Base-by-base conservation (phyloP, 2,113 vertebrate species). In the Maccullochella peelii region DNA sequence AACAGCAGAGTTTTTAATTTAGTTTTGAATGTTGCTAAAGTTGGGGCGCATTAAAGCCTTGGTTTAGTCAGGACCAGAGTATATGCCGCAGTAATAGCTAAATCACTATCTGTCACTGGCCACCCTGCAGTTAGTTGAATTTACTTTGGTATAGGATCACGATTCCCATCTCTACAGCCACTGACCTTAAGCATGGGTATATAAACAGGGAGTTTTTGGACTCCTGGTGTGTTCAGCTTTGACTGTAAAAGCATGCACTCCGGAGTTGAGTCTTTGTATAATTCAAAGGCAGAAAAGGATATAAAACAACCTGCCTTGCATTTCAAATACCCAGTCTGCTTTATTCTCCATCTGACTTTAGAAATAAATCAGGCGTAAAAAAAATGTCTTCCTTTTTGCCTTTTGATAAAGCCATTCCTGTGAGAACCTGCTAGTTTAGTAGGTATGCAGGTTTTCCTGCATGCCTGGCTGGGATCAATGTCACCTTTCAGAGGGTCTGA, bases 401-500 rank as follows among this genome's bases (percentile, higher is more conserved):
- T 36, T 78, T 83, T 86, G 70, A 91, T 89, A 71, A 86, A 91
- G 72, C 65, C 47, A 61, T 86, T 79, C 79, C 84, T 90, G 77
- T 83, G 82, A 78, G 38, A 85, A 82, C 77, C 86, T 87, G 83
- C 79, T 59, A 68, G 76, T 82, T 91, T 72, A 88, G 75, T 67
- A 82, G 80, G 77, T 79, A 83, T 87, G 86, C 79, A 62, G 58
- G 52, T 82, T 94, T 86, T 92, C 83, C 91, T 91, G 86, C 79
- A 55, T 12, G 84, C 78, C 75, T 89, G 84, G 73, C 77, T 47
- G 44, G 44, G 82, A 94, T 96, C 92, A 95, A 95, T 95, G 95
- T 92, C 90, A 95, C 89, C 93, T 94, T 96, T 96, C 91, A 96
- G 85, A 86, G 69, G 66, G 40, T 79, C 77, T 73, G 86, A 66